Evolutionary conservation across 2,888 invertebrate genomes (phyloP).

Genomic region (Microplitis manilae): DNA sequence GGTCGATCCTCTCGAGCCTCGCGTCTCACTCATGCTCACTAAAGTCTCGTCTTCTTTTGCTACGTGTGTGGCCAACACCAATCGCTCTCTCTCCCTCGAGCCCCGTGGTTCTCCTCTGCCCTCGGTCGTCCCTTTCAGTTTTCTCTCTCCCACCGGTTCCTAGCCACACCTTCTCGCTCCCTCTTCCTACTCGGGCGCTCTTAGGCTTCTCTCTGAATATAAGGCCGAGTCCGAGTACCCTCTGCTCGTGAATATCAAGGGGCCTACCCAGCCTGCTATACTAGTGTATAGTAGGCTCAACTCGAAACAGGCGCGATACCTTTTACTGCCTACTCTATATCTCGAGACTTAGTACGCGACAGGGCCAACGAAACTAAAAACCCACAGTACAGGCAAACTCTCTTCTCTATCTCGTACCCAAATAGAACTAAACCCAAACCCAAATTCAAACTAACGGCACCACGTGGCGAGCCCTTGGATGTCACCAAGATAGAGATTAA

Average conservation of each 20-base stretch:
- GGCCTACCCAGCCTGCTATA: too few species aligned
- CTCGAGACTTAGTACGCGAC: too few species aligned
- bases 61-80: constrained; percentile 54
- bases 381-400: not conserved
- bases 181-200: constrained; percentile 4
- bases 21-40: constrained; percentile 39
- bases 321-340: too few species aligned
- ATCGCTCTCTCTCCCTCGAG: constrained; percentile 38
- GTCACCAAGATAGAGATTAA: not conserved
- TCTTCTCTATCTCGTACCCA: too few species aligned
- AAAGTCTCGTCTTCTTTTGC: constrained; percentile 44
- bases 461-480: not conserved
- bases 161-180: constrained; percentile 36
- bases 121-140: constrained; percentile 21
- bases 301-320: too few species aligned
- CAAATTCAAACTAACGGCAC: too few species aligned
- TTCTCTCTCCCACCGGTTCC: constrained; percentile 26
- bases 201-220: constrained; percentile 21
- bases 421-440: too few species aligned
- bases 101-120: not conserved
- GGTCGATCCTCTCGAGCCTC: constrained; percentile 1
- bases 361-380: not conserved
- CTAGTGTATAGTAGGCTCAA: too few species aligned
- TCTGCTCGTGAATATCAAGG: too few species aligned
- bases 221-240: not conserved